Conservation (phyloP, 2,113 vertebrate species). For the Sinocyclocheilus rhinocerous region DNA sequence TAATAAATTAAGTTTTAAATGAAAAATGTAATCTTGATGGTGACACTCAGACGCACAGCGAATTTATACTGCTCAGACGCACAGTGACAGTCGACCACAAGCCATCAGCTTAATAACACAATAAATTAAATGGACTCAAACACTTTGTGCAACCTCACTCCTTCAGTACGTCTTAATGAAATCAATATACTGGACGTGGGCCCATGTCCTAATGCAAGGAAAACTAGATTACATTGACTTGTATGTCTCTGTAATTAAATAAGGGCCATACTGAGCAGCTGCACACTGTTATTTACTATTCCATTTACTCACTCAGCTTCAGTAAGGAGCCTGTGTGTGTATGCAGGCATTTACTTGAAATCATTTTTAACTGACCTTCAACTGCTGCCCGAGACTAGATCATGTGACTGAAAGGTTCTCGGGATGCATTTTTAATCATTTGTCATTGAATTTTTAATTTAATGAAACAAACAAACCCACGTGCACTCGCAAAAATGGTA, state of each 20-base stretch:
- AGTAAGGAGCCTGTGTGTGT: conserved; percentile 30
- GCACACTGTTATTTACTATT: conserved; percentile 35
- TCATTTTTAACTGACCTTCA: conserved; percentile 33
- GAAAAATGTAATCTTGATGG: not conserved
- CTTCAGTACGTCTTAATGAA: conserved; percentile 50
- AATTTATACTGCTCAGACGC: conserved; percentile 17
- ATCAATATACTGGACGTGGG: conserved; percentile 59
- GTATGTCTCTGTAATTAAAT: conserved; percentile 58
- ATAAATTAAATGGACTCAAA: conserved; percentile 55
- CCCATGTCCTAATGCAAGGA: conserved; percentile 57
- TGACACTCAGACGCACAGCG: conserved; percentile 10
- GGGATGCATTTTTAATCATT: conserved; percentile 14
- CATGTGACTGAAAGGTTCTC: conserved; percentile 4
- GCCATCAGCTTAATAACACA: conserved; percentile 52
- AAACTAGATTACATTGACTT: conserved; percentile 60
- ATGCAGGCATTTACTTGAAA: conserved; percentile 1
- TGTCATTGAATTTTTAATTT: not conserved
- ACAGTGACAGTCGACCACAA: conserved; percentile 39
- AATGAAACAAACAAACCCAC: conserved; percentile 1
- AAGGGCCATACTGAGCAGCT: conserved; percentile 34
- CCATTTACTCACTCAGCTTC: conserved; percentile 39
- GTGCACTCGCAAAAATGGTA: not conserved
- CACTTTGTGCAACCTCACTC: conserved; percentile 33
- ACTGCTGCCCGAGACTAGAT: not conserved
- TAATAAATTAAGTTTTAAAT: not conserved